Conservation (phyloP, 92 coral and sea anemone genomes). For the Actinostola sp. region DNA sequence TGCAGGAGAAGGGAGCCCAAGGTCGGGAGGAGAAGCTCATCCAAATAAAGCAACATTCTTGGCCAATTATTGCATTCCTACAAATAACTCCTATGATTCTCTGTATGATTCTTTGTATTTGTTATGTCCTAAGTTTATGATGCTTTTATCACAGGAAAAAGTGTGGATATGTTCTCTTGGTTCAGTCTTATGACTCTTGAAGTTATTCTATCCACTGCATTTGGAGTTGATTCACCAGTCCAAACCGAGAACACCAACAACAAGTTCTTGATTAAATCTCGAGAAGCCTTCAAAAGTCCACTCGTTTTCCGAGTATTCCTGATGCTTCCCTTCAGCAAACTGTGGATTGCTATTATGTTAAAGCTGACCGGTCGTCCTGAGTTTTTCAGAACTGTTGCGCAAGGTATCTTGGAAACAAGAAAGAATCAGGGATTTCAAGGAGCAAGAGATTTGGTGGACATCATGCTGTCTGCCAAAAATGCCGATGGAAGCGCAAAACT, state of each 20-base stretch:
- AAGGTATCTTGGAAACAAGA: slow-evolving; percentile 40
- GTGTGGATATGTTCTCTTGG: slow-evolving; percentile 65
- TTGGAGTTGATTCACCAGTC: slow-evolving; percentile 57
- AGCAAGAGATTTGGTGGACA: slow-evolving; percentile 59
- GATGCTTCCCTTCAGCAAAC: slow-evolving; percentile 39
- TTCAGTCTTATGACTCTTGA: slow-evolving; percentile 62
- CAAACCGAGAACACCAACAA: slow-evolving; percentile 44
- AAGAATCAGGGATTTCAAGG: slow-evolving; percentile 40
- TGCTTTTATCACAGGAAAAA: slow-evolving; percentile 36
- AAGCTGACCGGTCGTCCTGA: neutral
- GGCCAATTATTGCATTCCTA: too few relatives aligned
- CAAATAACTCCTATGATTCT: too few relatives aligned
- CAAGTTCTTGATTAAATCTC: slow-evolving; percentile 27
- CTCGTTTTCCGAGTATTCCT: slow-evolving; percentile 9
- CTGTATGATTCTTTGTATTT: too few relatives aligned
- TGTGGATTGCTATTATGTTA: neutral
- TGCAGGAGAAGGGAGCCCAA: too few relatives aligned
- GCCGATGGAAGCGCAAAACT: slow-evolving; percentile 49
- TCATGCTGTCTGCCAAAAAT: slow-evolving; percentile 66
- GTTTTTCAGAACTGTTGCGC: slow-evolving; percentile 19
- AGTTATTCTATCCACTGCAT: slow-evolving; percentile 58
- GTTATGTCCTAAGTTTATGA: too few relatives aligned
- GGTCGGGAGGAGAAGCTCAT: too few relatives aligned
- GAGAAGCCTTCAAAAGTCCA: slow-evolving; percentile 29
- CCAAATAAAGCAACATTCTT: too few relatives aligned